Evolutionary conservation across 2,888 invertebrate genomes (phyloP).

Genomic region (Siphlonurus alternatus): DNA sequence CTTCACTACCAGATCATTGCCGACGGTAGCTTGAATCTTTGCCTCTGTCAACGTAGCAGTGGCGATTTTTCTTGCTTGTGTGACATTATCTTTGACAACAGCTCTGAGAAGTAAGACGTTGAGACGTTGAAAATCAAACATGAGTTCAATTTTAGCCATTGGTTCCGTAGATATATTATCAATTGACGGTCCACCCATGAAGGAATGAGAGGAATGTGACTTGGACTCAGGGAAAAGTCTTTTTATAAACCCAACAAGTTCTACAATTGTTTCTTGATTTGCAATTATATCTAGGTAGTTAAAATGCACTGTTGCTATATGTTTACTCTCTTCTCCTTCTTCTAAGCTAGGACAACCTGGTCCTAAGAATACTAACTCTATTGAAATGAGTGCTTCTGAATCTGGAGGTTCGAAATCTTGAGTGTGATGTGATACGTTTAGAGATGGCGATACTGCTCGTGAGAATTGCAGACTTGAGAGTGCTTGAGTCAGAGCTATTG

Average conservation of each 20-base stretch:
- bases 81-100: conserved; percentile 48
- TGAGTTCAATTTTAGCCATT: conserved; percentile 47
- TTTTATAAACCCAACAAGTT: conserved; percentile 74
- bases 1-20: conserved; percentile 46
- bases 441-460: conserved; percentile 7
- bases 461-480: conserved; percentile 27
- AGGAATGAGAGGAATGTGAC: background rate
- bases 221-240: conserved; percentile 40
- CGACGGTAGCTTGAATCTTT: conserved; percentile 67
- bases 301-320: conserved; percentile 77
- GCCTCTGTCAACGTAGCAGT: conserved; percentile 87
- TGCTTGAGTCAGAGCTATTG: conserved; percentile 37
- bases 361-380: background rate
- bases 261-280: conserved; percentile 90
- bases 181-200: background rate
- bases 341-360: conserved; percentile 19
- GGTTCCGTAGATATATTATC: conserved; percentile 2
- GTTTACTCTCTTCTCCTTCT: conserved; percentile 30
- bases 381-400: conserved; percentile 27
- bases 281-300: conserved; percentile 90
- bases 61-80: conserved; percentile 74
- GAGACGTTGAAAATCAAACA: conserved; percentile 83
- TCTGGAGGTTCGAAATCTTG: conserved; percentile 16
- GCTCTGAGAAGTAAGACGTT: conserved; percentile 75
- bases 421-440: background rate